Percentiles rank a stretch among this genome's conserved stretches.
phyloP scores from a whole-genome alignment of 2,797 vertebrate species.

The Trichosurus vulpecula region DNA sequence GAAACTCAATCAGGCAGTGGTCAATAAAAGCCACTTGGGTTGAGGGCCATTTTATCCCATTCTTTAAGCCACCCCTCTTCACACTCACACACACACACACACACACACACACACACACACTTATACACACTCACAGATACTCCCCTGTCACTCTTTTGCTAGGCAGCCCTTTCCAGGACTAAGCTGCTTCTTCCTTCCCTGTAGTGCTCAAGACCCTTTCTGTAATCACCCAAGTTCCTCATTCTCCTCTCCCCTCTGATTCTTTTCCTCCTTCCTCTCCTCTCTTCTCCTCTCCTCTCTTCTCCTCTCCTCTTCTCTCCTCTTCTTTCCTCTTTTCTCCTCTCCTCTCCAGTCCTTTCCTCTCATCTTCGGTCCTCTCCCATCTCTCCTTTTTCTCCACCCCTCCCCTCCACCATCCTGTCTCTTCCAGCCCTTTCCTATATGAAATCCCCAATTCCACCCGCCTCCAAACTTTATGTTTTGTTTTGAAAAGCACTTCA shows the following conservation, averaged over 20 bases:
- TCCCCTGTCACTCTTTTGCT: not conserved
- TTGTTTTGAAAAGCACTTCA: not conserved
- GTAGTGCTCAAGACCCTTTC: not conserved
- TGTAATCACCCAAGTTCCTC: not conserved
- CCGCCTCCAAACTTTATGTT: not conserved
- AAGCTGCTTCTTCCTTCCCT: not conserved
- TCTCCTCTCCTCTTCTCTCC: not conserved
- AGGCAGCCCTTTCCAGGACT: too few species aligned
- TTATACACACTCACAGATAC: too few species aligned
- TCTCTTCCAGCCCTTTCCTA: not conserved
- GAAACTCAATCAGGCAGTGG: constrained; percentile 75
- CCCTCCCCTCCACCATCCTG: not conserved
- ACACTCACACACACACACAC: not conserved
- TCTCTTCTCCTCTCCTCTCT: not conserved
- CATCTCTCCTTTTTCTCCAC: not conserved
- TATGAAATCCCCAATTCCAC: not conserved
- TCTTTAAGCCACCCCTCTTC: not conserved
- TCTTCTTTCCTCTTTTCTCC: not conserved
- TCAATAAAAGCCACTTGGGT: constrained; percentile 70
- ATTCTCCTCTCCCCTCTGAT: not conserved
- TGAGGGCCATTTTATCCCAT: not conserved
- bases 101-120: not conserved
- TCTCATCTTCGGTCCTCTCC: not conserved
- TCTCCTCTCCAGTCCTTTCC: not conserved
- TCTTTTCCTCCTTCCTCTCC: not conserved